These are phyloP conservation scores for Sussaba pulchella DNA, from an alignment of 2,888 invertebrate genomes.

Conservation along the genomic window DNA sequence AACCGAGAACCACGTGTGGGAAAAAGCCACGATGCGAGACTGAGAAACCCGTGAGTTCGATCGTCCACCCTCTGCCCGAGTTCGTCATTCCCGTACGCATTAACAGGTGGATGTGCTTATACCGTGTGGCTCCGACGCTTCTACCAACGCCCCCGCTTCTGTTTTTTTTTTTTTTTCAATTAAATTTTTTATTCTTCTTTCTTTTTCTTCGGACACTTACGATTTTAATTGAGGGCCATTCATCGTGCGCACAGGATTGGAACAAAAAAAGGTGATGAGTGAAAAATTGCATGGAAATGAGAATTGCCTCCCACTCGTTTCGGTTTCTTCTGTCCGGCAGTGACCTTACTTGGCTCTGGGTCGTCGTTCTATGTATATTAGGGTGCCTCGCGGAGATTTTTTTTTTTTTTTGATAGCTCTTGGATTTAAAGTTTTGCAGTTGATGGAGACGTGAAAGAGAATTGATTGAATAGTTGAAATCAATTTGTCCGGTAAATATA, in stretches of 20 bases:
- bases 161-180: not conserved
- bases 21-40: constrained; percentile 81
- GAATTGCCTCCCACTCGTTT: too few relatives aligned
- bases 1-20: constrained; percentile 77
- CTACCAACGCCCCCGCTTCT: not conserved
- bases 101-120: constrained; percentile 20
- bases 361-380: not conserved
- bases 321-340: too few relatives aligned
- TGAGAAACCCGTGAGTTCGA: constrained; percentile 80
- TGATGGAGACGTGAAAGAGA: too few relatives aligned
- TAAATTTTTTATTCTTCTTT: not conserved
- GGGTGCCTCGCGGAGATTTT: not conserved
- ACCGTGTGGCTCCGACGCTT: not conserved
- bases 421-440: too few relatives aligned
- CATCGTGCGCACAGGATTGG: not conserved
- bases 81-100: constrained; percentile 58
- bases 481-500: too few relatives aligned
- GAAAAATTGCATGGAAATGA: not conserved
- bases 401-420: not conserved
- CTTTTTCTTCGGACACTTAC: not conserved
- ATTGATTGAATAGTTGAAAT: too few relatives aligned
- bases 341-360: not conserved
- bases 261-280: not conserved
- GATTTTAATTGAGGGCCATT: constrained; percentile 13
- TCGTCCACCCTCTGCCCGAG: constrained; percentile 68